These are phyloP conservation scores for Theonella swinhoei DNA, from an alignment of 37 sponge, comb jelly and placozoan species.

Conservation along the genomic window DNA sequence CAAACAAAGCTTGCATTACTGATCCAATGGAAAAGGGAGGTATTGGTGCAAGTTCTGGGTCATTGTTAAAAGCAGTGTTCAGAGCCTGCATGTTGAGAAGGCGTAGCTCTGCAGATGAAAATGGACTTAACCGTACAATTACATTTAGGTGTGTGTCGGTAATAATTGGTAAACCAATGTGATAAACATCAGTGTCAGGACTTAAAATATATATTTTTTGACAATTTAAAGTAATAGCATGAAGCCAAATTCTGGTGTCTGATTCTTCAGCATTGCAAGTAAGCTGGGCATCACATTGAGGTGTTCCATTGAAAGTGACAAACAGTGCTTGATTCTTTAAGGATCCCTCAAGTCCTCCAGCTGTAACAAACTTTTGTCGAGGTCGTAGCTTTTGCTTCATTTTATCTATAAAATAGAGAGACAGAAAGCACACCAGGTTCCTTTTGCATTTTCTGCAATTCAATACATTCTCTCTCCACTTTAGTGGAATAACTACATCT, in stretches of 20 bases:
- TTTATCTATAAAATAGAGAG: neutral
- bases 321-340: neutral
- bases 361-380: constrained; percentile 9
- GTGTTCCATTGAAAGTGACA: neutral
- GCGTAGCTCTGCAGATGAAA: neutral
- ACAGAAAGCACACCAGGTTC: neutral
- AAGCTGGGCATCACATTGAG: neutral
- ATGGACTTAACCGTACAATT: neutral
- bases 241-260: constrained; percentile 27
- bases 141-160: neutral
- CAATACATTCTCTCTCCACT: neutral
- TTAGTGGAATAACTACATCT: neutral
- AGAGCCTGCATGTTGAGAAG: neutral
- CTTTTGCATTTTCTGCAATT: constrained; percentile 19
- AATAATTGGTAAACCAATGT: constrained; percentile 6
- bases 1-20: neutral
- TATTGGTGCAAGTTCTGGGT: constrained; percentile 14
- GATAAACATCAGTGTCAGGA: constrained; percentile 37
- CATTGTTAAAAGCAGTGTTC: neutral
- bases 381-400: neutral
- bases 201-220: neutral
- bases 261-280: constrained; percentile 19
- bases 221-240: neutral
- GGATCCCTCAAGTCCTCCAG: neutral
- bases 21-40: neutral